A percentile compares a stretch with the other conserved stretches of the same genome.
Conservation (phyloP, 2,888 invertebrate genomes). For the Yponomeuta cagnagella region DNA sequence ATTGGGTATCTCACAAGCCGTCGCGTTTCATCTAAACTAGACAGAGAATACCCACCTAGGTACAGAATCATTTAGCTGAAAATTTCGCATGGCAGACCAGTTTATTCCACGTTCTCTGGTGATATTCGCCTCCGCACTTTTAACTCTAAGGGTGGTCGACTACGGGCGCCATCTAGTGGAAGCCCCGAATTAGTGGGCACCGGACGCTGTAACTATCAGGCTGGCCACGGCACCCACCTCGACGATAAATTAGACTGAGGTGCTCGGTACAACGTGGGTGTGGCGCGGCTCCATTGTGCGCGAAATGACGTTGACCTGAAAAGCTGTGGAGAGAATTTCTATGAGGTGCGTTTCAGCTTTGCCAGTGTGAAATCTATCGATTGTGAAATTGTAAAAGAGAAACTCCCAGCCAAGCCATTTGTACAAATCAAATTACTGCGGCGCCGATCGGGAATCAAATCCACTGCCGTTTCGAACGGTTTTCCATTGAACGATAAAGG, state of each 20-base stretch:
- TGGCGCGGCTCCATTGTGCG: slow-evolving; percentile 35
- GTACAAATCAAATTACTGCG: too few species aligned
- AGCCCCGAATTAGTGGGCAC: slow-evolving; percentile 52
- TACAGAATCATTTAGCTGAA: neutral
- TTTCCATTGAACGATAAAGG: too few species aligned
- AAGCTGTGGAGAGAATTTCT: too few species aligned
- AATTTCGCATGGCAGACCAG: neutral
- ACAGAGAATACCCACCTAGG: neutral
- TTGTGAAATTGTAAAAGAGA: too few species aligned
- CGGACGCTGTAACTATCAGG: slow-evolving; percentile 54
- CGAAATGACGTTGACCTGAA: too few species aligned
- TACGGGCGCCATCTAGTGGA: neutral
- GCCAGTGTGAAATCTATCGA: too few species aligned
- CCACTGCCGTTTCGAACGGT: too few species aligned
- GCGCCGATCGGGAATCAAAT: too few species aligned
- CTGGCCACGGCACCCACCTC: slow-evolving; percentile 53
- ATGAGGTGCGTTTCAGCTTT: too few species aligned
- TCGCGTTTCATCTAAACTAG: neutral
- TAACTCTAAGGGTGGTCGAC: neutral
- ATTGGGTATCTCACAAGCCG: too few species aligned
- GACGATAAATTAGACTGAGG: slow-evolving; percentile 68
- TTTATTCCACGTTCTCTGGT: neutral
- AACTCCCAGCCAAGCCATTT: too few species aligned
- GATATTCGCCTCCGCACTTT: neutral
- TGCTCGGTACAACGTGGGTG: slow-evolving; percentile 53